A percentile compares a stretch with the other conserved stretches of the same genome.
Evolutionary conservation across 2,797 vertebrate species (phyloP).

Genomic region (Spea hammondii): DNA sequence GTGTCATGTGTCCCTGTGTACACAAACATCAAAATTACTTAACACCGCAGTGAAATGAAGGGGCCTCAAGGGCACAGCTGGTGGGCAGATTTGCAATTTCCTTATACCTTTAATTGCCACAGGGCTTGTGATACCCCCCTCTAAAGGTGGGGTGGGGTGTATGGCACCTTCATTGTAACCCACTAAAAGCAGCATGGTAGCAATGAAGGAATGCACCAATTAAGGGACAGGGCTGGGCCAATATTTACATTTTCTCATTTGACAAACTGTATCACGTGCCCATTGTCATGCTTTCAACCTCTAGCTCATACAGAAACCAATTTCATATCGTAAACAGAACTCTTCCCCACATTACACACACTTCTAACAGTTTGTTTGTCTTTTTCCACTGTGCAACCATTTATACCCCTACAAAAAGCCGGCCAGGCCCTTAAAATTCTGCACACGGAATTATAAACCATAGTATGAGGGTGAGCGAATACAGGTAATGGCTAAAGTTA

Average conservation of each 20-base stretch:
- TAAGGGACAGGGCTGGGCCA: neutral
- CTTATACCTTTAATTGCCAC: slow-evolving; percentile 27
- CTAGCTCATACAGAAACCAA: slow-evolving; percentile 9
- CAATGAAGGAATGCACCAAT: slow-evolving; percentile 9
- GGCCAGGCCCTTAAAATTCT: slow-evolving; percentile 70
- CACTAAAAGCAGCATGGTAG: slow-evolving; percentile 17
- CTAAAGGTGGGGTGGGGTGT: neutral
- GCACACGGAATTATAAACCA: slow-evolving; percentile 42
- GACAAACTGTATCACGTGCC: slow-evolving; percentile 11
- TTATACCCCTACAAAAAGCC: slow-evolving; percentile 76
- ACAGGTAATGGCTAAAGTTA: slow-evolving; percentile 56
- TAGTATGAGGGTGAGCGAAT: slow-evolving; percentile 39
- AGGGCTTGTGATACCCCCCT: neutral
- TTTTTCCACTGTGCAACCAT: slow-evolving; percentile 62
- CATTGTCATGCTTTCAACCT: slow-evolving; percentile 15
- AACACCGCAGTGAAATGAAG: slow-evolving; percentile 62
- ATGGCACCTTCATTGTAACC: slow-evolving; percentile 17
- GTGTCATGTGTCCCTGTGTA: slow-evolving; percentile 51
- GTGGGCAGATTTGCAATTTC: slow-evolving; percentile 25
- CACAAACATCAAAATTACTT: slow-evolving; percentile 62
- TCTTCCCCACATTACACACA: slow-evolving; percentile 73
- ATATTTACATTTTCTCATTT: neutral
- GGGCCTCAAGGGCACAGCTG: slow-evolving; percentile 28
- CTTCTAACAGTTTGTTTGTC: slow-evolving; percentile 53
- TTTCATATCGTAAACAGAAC: slow-evolving; percentile 14